Conservation (phyloP, 2,797 vertebrate species). For the Cetoscarus ocellatus region DNA sequence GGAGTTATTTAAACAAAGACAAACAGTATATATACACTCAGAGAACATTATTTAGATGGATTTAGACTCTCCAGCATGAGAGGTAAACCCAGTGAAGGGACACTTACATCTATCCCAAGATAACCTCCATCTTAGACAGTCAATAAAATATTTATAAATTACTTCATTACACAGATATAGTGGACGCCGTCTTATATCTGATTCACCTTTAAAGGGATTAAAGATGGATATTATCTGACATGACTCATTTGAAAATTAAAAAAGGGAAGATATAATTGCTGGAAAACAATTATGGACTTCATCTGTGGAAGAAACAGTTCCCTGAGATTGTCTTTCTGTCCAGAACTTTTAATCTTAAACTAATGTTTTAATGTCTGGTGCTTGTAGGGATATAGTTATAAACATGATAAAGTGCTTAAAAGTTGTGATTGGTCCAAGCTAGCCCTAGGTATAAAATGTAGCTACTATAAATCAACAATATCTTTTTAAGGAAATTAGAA, state of each 20-base stretch:
- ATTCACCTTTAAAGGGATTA: not conserved
- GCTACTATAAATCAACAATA: too few species aligned
- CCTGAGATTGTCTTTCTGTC: not conserved
- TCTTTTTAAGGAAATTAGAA: too few species aligned
- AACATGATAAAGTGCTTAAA: too few species aligned
- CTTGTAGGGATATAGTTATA: too few species aligned
- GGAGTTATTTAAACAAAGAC: conserved; percentile 3
- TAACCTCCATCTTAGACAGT: not conserved
- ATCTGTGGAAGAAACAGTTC: not conserved
- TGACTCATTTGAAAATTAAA: conserved; percentile 2
- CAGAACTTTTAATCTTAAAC: conserved; percentile 1
- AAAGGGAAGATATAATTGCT: conserved; percentile 10
- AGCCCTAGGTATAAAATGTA: too few species aligned
- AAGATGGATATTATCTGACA: conserved; percentile 4
- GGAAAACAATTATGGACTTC: not conserved
- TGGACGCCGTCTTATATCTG: not conserved
- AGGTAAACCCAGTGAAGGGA: conserved; percentile 1
- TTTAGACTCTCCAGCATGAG: not conserved
- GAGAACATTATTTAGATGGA: not conserved
- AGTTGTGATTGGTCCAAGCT: too few species aligned
- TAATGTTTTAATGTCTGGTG: not conserved
- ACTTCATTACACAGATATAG: not conserved
- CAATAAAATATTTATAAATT: conserved; percentile 5
- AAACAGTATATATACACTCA: not conserved
- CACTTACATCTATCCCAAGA: not conserved